phyloP scores from a whole-genome alignment of 2,797 vertebrate species.

The Acipenser transmontanus region DNA sequence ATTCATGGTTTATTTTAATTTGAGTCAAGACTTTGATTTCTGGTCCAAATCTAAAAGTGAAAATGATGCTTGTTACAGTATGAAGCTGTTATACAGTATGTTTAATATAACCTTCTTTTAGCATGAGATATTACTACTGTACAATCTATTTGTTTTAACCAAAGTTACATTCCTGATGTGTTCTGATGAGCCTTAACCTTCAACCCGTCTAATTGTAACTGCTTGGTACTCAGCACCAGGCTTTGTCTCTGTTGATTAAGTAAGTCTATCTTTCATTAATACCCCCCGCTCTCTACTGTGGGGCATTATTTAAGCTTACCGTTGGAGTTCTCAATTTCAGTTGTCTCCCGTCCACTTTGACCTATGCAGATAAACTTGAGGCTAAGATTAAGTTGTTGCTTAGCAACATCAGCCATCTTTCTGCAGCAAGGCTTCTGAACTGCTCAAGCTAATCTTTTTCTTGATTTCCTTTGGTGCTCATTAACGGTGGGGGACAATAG shows the following conservation, averaged over 20 bases:
- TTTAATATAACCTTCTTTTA: too few species aligned
- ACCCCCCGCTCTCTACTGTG: background rate
- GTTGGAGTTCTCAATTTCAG: background rate
- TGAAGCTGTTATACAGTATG: too few species aligned
- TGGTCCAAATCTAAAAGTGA: too few species aligned
- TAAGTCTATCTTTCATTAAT: background rate
- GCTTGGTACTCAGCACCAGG: background rate
- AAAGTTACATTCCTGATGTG: background rate
- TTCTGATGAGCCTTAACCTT: background rate
- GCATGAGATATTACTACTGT: too few species aligned
- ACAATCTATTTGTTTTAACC: background rate
- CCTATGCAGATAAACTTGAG: background rate
- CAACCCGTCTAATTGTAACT: background rate
- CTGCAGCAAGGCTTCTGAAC: background rate
- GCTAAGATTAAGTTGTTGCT: background rate
- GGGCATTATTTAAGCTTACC: background rate
- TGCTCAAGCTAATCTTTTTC: too few species aligned
- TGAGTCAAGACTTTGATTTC: too few species aligned
- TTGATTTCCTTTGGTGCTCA: too few species aligned
- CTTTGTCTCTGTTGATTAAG: background rate
- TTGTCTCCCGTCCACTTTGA: background rate
- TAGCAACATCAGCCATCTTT: conserved; percentile 1
- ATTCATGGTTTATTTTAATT: too few species aligned
- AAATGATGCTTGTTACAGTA: too few species aligned
- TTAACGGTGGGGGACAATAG: too few species aligned